Base-by-base conservation (phyloP, 92 coral and sea anemone genomes). In the Phenganax marumi region DNA sequence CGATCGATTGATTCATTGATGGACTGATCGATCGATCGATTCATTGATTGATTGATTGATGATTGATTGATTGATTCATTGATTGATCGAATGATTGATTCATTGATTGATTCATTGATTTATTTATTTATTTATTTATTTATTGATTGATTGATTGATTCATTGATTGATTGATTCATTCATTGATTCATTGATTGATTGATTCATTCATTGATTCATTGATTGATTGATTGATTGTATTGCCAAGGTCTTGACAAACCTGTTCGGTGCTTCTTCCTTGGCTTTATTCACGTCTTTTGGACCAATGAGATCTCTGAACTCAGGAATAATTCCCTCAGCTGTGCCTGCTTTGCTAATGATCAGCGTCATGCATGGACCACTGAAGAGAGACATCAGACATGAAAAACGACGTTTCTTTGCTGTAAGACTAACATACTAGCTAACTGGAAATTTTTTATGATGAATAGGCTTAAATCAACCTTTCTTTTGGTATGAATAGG, bases 201-300 rank as follows among this genome's bases (percentile, higher is more conserved):
- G n/a, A n/a, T n/a, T n/a, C n/a, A n/a, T n/a, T n/a, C n/a, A n/a
- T n/a, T n/a, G n/a, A n/a, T n/a, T n/a, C n/a, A n/a, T n/a, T n/a
- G n/a, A n/a, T n/a, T n/a, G 33, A n/a, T 8, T 52, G 16, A 8
- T 19, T 77, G 19, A 33, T 77, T 24, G 8, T 9, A n/a, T 48
- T 8, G 48, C 79, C 2, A 14, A 50, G 18, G n/a, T 3, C 8
- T 7, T 62, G 16, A 80, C 77, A 72, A 52, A 93, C 99, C 99
- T 96, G 24, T 88, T 88, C 75, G 99, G 99, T 8, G 99, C 99
- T 76, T 96, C 93, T 26, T 96, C 99, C 68, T 96, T 96, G 21
- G 99, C 99, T 51, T 84, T 83, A 68, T 96, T 92, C 89, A 92
- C 97, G 79, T 96, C 99, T 74, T 92, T 96, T 24, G 99, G 99